Evolutionary conservation across 2,797 vertebrate genomes (phyloP), one percentile per base, ranked within the genome.

Genomic region (Neomorphus geoffroyi): DNA sequence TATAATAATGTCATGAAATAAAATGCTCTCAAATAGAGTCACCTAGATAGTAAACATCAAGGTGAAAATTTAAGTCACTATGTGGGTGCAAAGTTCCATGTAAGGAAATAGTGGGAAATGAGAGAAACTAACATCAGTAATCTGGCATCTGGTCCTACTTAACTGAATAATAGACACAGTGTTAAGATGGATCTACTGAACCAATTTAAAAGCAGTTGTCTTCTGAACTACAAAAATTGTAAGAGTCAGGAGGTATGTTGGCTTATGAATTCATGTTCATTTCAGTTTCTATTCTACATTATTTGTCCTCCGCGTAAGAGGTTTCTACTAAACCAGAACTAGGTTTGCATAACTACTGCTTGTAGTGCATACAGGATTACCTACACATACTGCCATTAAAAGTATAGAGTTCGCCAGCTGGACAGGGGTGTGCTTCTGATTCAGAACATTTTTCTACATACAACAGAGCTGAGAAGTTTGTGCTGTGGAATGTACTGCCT

Each of bases 21-120:
- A 45, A 66, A 15, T n/a, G n/a, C 14, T 83, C 30, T 62, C 24
- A 69, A 45, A 57, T 3, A 30, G 4, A 50, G 14, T 32, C 39
- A 67, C 19, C 13, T n/a, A 19, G 15, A 21, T 48, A 7, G 6
- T 2, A 45, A 87, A 74, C 4, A 30, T 10, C 14, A 51, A 2
- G 1, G 11, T 3, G 10, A 56, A 22, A 35, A 28, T 81, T 87
- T 64, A 56, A 51, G 18, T 51, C 0, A 0, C 10, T 16, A 1
- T 1, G 0, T 66, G 46, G n/a, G 8, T 18, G 6, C 23, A 62
- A 45, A 11, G 7, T 81, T 17, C 15, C 5, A 1, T 39, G 6
- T 13, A 39, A 70, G 4, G 22, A 53, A 87, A 51, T 7, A 12
- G 2, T 69, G 7, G 11, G 13, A 5, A 74, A 48, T 14, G 18